Percentiles rank a stretch among this genome's conserved stretches.
phyloP scores from a whole-genome alignment of 2,113 vertebrate genomes.

The Prionailurus viverrinus region DNA sequence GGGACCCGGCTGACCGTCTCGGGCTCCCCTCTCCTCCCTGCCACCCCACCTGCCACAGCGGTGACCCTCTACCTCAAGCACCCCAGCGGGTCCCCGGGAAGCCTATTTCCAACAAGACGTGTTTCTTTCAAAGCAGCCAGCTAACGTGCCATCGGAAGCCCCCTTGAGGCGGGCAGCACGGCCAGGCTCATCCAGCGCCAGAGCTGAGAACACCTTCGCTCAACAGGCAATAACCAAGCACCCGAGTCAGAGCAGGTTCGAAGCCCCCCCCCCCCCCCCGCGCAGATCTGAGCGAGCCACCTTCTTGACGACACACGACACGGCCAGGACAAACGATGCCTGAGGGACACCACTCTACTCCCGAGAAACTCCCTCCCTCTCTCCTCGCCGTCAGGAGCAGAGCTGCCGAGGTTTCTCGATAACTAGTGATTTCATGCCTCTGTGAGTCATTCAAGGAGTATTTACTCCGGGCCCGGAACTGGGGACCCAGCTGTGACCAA shows the following conservation, averaged over 20 bases:
- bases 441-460: background rate
- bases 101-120: background rate
- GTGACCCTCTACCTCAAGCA: background rate
- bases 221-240: background rate
- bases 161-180: accelerated
- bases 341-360: accelerated
- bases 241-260: background rate
- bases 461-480: background rate
- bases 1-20: background rate
- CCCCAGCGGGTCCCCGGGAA: background rate
- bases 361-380: accelerated
- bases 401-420: background rate
- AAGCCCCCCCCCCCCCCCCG: background rate
- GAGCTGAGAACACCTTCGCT: background rate
- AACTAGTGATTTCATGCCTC: background rate
- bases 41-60: accelerated
- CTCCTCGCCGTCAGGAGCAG: accelerated
- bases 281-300: background rate
- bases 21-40: background rate
- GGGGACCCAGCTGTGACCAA: background rate
- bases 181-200: background rate
- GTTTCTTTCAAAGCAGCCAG: background rate
- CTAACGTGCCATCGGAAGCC: background rate
- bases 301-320: background rate
- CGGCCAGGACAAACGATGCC: accelerated